Base-by-base conservation (phyloP, 35 echinoderm and acorn worm genomes). In the Diadema setosum region DNA sequence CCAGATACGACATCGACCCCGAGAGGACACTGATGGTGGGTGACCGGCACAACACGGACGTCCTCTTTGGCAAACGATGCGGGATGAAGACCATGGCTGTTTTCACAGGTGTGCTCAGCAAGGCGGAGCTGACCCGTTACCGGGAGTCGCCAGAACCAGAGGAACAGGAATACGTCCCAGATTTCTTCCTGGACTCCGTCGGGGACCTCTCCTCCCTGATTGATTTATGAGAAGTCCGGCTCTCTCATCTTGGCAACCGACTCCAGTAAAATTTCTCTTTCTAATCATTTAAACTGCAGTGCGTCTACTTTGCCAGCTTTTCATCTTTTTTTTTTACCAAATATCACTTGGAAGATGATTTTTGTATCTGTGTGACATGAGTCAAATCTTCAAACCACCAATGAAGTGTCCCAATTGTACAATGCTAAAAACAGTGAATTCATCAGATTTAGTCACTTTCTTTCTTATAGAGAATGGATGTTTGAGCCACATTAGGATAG, bases 21-120 rank as follows among this genome's bases (percentile, higher is more conserved):
- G 83, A 74, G 15, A 59, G 95, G 39, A 90, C 94, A 20, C 42
- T 97, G 1, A 93, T 93, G 81, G 70, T 93, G 20, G 94, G 94
- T 4, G 94, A 97, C 30, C 55, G 82, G 4, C 69, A 91, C 27
- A 46, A 88, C 55, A 92, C 94, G 20, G 94, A 93, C 58, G 92
- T 97, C 46, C 57, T 81, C 0, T 58, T 97, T 8, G 94, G 94
- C 16, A 83, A 82, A 6, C 91, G 92, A 18, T 84, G 85, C 42
- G 45, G 59, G 21, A 36, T 97, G 15, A 82, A 89, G 42, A 92
- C 90, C 1, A 52, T 97, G 5, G 36, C 91, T 50, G 90, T 92
- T 12, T 57, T 85, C 5, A 89, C 86, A 0, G 90, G 94, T n/a
- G 86, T 97, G 2, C 88, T 85, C 1, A 88, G 55, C 2, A 24